Evolutionary conservation across 2,797 vertebrate genomes (phyloP), one percentile per base, ranked within the genome.

Genomic region (Cottoperca gobio): DNA sequence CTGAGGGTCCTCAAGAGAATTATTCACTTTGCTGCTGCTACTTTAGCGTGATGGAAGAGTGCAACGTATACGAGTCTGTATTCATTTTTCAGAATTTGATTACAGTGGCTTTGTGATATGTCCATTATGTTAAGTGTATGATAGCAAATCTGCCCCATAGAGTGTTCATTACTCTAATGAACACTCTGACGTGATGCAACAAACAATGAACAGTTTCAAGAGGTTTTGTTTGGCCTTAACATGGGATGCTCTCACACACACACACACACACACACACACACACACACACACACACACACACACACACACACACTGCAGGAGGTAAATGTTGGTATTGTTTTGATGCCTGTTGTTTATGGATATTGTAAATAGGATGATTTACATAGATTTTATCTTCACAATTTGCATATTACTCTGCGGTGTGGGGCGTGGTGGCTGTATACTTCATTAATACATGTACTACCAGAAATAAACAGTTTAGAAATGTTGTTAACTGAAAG

Each of bases 341-440:
- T 16, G 2, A 33, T 42, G 28, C 8, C 4, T 40, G 33, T 50
- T 39, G 65, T 13, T n/a, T 35, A 37, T 21, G 13, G 39, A 28
- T 12, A 24, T 26, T 37, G 23, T 17, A 39, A 7, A 43, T 43
- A 43, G 6, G 16, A 16, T 17, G 14, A 43, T 17, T 43, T 43
- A 7, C 43, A 33, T 31, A 31, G 33, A 31, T 33, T 33, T 33
- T 33, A n/a, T n/a, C n/a, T n/a, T n/a, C 43, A 19, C 12, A 23
- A 45, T 78, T 49, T 72, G 59, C 42, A 65, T 76, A 45, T 68
- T 39, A 13, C 23, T 39, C 73, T 62, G 54, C 73, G 72, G 70
- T 33, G 35, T 24, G 55, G 58, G 35, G 31, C 3, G 12, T 19
- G 24, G 10, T 43, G 43, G 46, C n/a, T 42, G n/a, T 26, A 50